Evolutionary conservation across 2,113 vertebrate species (phyloP).

Genomic region (Nothoprocta pentlandii): DNA sequence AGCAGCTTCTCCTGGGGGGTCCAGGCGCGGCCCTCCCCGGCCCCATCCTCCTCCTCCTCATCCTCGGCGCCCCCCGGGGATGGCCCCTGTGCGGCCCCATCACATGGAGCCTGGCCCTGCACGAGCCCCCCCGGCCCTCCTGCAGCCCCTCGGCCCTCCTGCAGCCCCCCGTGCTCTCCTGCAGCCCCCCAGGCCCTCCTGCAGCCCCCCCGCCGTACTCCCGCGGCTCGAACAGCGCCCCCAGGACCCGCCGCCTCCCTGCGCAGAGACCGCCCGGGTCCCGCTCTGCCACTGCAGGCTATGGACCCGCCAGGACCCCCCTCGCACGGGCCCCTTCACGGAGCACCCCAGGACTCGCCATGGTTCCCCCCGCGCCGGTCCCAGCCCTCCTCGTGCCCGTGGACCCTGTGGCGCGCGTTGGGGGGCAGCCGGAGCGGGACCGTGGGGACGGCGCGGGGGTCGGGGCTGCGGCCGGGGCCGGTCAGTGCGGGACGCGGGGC

Average conservation of each 20-base stretch:
- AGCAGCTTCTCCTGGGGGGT: constrained; percentile 87
- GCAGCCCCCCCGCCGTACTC: no score
- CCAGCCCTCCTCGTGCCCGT: neutral
- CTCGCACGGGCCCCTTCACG: neutral
- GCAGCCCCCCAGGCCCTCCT: no score
- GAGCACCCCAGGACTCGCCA: no score
- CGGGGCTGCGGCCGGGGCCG: no score
- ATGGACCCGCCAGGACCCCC: neutral
- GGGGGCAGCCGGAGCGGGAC: no score
- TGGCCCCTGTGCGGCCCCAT: neutral
- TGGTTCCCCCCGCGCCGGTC: neutral
- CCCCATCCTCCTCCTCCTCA: constrained; percentile 48
- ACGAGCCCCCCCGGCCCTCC: neutral
- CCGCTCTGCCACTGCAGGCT: neutral
- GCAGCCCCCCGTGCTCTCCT: no score
- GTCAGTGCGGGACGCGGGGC: no score
- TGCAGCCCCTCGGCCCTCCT: no score
- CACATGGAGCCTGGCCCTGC: neutral
- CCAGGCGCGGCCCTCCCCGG: constrained; percentile 81
- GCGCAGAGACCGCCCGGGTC: no score
- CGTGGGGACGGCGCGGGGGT: no score
- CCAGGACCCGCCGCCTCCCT: no score
- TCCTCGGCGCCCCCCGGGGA: neutral
- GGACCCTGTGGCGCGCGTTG: neutral
- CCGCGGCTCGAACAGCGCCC: no score